These are phyloP conservation scores for Myopa testacea DNA, from an alignment of 2,888 invertebrate species.

Conservation along the genomic window DNA sequence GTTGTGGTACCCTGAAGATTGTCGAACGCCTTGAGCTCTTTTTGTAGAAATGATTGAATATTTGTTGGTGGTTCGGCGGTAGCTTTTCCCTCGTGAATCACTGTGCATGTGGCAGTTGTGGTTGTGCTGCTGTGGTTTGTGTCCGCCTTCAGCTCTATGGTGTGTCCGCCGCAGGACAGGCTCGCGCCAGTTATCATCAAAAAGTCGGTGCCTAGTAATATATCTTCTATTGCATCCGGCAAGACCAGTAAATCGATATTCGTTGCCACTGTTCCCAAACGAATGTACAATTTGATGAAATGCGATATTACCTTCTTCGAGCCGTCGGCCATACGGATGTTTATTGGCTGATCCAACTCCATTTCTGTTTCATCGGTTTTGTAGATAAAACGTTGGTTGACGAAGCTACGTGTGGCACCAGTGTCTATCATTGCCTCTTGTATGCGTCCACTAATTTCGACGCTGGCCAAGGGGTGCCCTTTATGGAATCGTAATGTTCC, in stretches of 20 bases:
- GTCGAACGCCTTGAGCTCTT: conserved; percentile 6
- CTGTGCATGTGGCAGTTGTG: neutral
- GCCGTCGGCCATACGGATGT: neutral
- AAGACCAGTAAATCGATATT: neutral
- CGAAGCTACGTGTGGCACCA: neutral
- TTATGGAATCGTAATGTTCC: neutral
- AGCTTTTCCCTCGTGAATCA: neutral
- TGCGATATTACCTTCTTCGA: neutral
- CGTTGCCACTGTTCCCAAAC: neutral
- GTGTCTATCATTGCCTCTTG: neutral
- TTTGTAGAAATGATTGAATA: neutral
- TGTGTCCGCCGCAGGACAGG: neutral
- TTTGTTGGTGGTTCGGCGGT: neutral
- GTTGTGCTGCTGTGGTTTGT: neutral
- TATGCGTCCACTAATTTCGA: neutral
- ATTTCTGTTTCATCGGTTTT: neutral
- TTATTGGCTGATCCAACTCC: neutral
- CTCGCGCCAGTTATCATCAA: neutral
- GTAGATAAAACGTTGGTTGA: neutral
- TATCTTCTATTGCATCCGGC: neutral
- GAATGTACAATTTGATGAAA: neutral
- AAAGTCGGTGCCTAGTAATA: neutral
- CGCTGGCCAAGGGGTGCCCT: neutral
- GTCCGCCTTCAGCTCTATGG: neutral
- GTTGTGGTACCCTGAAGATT: neutral